Percentiles rank a stretch among this genome's conserved stretches.
Evolutionary conservation across 1,140 invertebrate genomes (phyloP).

Genomic region (Prorops nasuta): DNA sequence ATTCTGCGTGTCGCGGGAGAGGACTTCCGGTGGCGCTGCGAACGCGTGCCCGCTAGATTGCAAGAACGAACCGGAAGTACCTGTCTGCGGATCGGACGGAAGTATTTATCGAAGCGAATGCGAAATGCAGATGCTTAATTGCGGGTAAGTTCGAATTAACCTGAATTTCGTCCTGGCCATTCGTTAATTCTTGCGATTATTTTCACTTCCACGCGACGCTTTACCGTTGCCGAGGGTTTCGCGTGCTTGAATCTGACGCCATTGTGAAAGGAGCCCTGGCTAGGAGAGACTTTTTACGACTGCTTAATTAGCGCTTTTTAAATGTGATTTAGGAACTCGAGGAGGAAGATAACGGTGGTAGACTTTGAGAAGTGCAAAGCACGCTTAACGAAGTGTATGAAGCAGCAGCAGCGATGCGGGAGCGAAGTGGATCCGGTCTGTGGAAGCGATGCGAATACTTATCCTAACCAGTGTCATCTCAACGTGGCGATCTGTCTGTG

Average conservation of each 20-base stretch:
- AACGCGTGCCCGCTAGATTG: conserved; percentile 71
- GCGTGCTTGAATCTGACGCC: too few species aligned
- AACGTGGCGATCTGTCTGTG: conserved; percentile 81
- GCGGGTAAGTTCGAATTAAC: conserved; percentile 66
- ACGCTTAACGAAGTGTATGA: conserved; percentile 71
- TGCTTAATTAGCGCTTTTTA: too few species aligned
- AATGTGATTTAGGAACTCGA: conserved; percentile 46
- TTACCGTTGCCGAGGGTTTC: too few species aligned
- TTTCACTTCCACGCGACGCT: too few species aligned
- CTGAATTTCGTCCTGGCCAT: not conserved
- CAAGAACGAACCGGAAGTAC: conserved; percentile 61
- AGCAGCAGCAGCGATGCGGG: conserved; percentile 64
- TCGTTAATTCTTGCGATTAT: too few species aligned
- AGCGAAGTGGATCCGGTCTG: conserved; percentile 73
- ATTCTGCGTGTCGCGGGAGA: conserved; percentile 79
- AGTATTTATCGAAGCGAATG: conserved; percentile 85
- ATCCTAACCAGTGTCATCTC: conserved; percentile 76
- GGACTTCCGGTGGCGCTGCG: conserved; percentile 60
- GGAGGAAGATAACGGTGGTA: conserved; percentile 66
- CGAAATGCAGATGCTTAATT: conserved; percentile 86
- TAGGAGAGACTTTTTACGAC: too few species aligned
- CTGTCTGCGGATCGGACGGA: conserved; percentile 85
- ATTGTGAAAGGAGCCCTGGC: too few species aligned
- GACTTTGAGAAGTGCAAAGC: conserved; percentile 74
- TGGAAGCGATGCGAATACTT: conserved; percentile 80